Percentiles rank a stretch among this genome's conserved stretches.
These are phyloP conservation scores for Anarrhichthys ocellatus DNA, from an alignment of 2,113 vertebrate genomes.

Conservation along the genomic window DNA sequence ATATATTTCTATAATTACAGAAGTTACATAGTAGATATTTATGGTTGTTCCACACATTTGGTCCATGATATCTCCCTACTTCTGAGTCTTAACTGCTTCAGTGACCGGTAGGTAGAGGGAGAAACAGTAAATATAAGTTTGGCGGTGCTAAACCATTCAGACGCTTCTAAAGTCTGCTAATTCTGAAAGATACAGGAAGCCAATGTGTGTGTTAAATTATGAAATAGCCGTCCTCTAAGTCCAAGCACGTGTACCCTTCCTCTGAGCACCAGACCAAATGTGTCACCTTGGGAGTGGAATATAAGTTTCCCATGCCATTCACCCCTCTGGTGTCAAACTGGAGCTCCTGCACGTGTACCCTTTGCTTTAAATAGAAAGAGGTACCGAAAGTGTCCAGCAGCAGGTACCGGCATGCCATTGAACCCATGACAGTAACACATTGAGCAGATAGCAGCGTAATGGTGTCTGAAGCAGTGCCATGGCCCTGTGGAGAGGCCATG, in stretches of 20 bases:
- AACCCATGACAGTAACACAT: conserved; percentile 57
- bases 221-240: not conserved
- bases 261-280: conserved; percentile 5
- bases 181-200: not conserved
- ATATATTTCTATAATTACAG: not conserved
- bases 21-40: not conserved
- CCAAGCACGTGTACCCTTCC: not conserved
- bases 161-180: not conserved
- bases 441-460: conserved; percentile 48
- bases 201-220: not conserved
- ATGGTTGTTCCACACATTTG: not conserved
- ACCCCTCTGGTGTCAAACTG: not conserved
- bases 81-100: not conserved
- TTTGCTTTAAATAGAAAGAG: conserved; percentile 68
- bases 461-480: conserved; percentile 33
- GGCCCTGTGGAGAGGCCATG: conserved; percentile 28
- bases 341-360: conserved; percentile 12
- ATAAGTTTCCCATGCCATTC: conserved; percentile 22
- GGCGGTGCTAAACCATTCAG: not conserved
- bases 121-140: not conserved
- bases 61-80: not conserved
- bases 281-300: conserved; percentile 34
- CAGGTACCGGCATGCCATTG: conserved; percentile 52
- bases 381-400: conserved; percentile 44
- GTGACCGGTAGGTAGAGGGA: not conserved